Conservation (phyloP, 1,140 invertebrate genomes). For the Macrotrachela quadricornifera region DNA sequence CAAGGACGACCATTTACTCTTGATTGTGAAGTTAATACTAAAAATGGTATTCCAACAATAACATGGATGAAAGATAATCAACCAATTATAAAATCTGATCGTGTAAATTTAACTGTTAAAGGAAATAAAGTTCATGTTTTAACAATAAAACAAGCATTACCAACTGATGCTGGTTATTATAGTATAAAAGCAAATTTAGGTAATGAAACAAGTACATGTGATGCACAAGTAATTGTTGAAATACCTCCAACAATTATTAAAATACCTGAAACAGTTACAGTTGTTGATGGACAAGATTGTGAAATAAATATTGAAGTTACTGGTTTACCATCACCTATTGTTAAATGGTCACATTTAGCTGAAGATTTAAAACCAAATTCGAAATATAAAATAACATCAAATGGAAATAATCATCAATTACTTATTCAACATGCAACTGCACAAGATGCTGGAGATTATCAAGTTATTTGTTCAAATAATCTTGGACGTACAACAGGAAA, state of each 20-base stretch:
- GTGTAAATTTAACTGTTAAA: background rate
- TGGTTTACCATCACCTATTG: constrained; percentile 6
- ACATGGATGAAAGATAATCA: constrained; percentile 3
- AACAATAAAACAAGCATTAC: no score
- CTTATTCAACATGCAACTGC: no score
- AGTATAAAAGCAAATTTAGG: no score
- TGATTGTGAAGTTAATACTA: constrained; percentile 1
- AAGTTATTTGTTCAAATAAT: constrained; percentile 57
- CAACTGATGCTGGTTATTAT: no score
- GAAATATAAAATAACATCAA: background rate
- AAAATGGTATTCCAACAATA: background rate
- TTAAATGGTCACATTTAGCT: constrained; percentile 4
- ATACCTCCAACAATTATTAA: no score
- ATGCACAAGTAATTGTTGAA: no score
- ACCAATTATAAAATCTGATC: background rate
- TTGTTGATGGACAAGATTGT: no score
- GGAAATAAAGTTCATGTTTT: no score
- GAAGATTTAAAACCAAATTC: background rate
- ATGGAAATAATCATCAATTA: no score
- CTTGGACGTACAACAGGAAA: constrained; percentile 52
- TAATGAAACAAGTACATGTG: no score
- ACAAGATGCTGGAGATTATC: constrained; percentile 62
- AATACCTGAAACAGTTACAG: no score
- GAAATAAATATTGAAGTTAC: no score
- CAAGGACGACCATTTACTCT: constrained; percentile 1